These are phyloP conservation scores for Sebastes ruberrimus DNA, from an alignment of 2,797 vertebrate genomes.

Conservation along the genomic window DNA sequence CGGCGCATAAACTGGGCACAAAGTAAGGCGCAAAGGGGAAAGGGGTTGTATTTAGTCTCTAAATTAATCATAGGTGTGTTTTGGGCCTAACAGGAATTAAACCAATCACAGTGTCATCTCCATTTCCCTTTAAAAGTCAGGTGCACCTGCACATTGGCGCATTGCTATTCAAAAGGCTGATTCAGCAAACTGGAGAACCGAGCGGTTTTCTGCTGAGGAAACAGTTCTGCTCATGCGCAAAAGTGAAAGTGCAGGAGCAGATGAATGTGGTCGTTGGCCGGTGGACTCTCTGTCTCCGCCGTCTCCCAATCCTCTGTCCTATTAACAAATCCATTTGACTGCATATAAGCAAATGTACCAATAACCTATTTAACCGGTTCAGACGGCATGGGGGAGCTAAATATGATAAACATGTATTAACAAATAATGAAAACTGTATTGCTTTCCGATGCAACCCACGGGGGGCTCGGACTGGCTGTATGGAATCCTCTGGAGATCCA, in stretches of 20 bases:
- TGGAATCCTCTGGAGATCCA: not conserved
- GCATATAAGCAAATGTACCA: not conserved
- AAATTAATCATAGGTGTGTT: not conserved
- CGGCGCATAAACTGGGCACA: not conserved
- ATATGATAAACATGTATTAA: not conserved
- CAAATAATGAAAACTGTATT: not conserved
- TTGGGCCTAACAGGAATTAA: too few species aligned
- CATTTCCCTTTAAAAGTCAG: not conserved
- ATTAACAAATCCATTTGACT: not conserved
- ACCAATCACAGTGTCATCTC: not conserved
- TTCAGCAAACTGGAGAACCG: accelerated
- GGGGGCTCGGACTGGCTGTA: not conserved
- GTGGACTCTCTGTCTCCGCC: too few species aligned
- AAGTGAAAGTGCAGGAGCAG: too few species aligned
- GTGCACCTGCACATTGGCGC: not conserved
- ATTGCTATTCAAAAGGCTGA: not conserved
- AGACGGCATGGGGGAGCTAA: not conserved
- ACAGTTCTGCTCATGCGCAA: too few species aligned
- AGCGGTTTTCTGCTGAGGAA: not conserved
- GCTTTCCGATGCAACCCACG: not conserved
- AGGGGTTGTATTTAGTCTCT: not conserved
- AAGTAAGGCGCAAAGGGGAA: not conserved
- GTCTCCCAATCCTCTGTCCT: accelerated
- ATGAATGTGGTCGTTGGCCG: too few species aligned
- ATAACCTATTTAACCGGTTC: not conserved